Base-by-base conservation (phyloP, 2,888 invertebrate genomes). In the Amiota mariae region DNA sequence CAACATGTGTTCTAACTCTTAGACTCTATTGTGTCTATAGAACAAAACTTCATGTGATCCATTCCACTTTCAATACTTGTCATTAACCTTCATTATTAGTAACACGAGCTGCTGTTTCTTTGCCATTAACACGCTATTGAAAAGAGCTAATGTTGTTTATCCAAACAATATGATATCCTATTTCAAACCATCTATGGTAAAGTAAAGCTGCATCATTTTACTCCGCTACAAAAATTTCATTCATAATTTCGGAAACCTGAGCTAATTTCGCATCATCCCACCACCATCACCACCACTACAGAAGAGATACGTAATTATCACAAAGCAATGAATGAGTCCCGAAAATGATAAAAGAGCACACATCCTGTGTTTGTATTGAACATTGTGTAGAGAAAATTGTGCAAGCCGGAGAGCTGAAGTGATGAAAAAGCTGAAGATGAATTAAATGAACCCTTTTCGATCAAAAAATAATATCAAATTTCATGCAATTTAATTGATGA, bases 401-500 rank as follows among this genome's bases (percentile, higher is more conserved):
- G 18, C 51, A 49, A 24, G 51, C 78, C 72, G 72, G 15, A 18
- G 54, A 15, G 20, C 57, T 76, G 71, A 78, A 72, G 64, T 51
- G 70, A 73, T 56, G 71, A 59, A 57, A 68, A 63, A 20, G 59
- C 75, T 71, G 51, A 72, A 20, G n/a, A 36, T 2, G 56, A 48
- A 68, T 8, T 1, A 13, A 36, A 59, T 12, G 66, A 72, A 57
- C 57, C 71, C 73, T 64, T 73, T 67, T 66, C 15, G 72, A 70
- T 75, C 46, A 75, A 78, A 80, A 75, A 79, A 77, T 86, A 86
- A 85, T 85, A 84, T 84, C 85, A 85, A 86, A 86, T 84, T 84
- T 86, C 83, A 85, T 79, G 86, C 86, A 82, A 82, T 84, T 85
- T 85, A 84, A 84, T 86, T 86, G 78, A 85, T 80, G 36, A 36